These are phyloP conservation scores for Megathymus violae DNA, from an alignment of 1,140 invertebrate species.

Conservation along the genomic window DNA sequence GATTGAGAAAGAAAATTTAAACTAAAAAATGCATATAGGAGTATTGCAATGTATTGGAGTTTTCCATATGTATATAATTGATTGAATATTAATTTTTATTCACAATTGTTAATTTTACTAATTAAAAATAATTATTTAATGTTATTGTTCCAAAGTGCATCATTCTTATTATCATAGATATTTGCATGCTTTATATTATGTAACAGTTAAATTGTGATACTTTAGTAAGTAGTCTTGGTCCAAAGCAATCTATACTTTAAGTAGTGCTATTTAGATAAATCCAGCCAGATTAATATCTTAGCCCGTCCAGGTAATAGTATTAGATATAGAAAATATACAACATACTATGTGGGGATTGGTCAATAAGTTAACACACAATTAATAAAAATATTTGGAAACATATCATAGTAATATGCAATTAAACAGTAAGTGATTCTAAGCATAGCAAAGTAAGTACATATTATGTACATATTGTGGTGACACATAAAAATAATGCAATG, in stretches of 20 bases:
- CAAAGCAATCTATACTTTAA: constrained; percentile 21
- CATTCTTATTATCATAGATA: background rate
- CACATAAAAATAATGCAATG: too few relatives aligned
- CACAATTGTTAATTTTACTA: too few relatives aligned
- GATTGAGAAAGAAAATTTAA: too few relatives aligned
- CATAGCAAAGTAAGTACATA: too few relatives aligned
- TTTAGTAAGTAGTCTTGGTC: constrained; percentile 25
- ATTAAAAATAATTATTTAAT: too few relatives aligned
- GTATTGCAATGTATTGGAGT: too few relatives aligned
- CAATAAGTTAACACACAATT: background rate
- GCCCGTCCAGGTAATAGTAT: constrained; percentile 16
- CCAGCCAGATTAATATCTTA: constrained; percentile 8
- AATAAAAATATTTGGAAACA: background rate
- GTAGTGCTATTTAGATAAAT: constrained; percentile 10
- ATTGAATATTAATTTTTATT: too few relatives aligned
- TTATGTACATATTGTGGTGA: too few relatives aligned
- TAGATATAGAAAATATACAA: background rate
- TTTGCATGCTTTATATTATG: background rate
- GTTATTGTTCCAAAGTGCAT: too few relatives aligned
- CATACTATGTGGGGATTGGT: background rate
- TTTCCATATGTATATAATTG: too few relatives aligned
- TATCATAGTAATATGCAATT: background rate
- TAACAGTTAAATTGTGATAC: constrained; percentile 29
- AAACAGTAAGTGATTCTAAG: too few relatives aligned
- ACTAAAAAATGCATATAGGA: too few relatives aligned